Conservation (phyloP, 2,797 vertebrate species). For the Manis crassicaudata region DNA sequence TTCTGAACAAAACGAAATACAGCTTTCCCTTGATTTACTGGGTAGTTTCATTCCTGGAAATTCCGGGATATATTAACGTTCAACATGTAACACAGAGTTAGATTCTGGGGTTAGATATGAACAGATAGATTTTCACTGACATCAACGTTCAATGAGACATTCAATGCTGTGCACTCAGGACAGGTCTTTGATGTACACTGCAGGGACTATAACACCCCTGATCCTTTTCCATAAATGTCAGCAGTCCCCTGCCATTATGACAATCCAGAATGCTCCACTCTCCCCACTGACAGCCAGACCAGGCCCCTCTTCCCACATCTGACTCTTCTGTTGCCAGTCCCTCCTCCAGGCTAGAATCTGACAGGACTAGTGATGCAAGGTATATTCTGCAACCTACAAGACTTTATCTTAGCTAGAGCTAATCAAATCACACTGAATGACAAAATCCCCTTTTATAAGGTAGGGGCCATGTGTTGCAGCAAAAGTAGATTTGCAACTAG, state of each 20-base stretch:
- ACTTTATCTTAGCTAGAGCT: not conserved
- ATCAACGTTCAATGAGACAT: fast-evolving
- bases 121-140: not conserved
- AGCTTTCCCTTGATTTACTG: not conserved
- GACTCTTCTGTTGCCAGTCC: not conserved
- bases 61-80: not conserved
- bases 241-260: not conserved
- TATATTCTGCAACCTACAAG: not conserved
- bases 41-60: not conserved
- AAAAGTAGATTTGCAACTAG: not conserved
- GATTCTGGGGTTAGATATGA: not conserved
- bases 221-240: not conserved
- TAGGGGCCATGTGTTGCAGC: not conserved
- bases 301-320: not conserved
- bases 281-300: not conserved
- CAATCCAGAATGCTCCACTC: not conserved
- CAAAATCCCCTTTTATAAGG: not conserved
- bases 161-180: not conserved
- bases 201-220: not conserved
- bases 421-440: not conserved
- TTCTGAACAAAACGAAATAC: not conserved
- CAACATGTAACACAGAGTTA: not conserved
- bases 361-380: not conserved
- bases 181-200: fast-evolving
- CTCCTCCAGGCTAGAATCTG: not conserved